Conservation (phyloP, 1,140 invertebrate genomes). For the Tenebrio molitor region DNA sequence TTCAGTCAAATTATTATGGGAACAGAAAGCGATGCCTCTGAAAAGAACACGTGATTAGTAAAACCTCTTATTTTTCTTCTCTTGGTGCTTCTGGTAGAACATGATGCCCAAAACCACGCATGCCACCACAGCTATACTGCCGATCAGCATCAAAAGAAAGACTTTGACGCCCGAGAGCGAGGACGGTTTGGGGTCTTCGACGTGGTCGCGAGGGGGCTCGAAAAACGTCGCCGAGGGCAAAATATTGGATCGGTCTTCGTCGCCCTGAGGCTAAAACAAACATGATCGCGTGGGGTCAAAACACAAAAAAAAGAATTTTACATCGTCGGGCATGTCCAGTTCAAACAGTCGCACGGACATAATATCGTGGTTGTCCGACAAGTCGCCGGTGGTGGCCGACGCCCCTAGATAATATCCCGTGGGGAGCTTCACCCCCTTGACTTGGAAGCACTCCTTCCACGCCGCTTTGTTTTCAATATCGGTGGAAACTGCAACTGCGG, state of each 20-base stretch:
- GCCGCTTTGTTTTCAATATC: constrained; percentile 92
- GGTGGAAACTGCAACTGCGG: constrained; percentile 79
- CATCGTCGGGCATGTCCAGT: constrained; percentile 81
- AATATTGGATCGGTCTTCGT: constrained; percentile 81
- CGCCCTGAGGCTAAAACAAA: constrained; percentile 72
- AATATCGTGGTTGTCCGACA: constrained; percentile 98
- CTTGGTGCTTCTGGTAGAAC: constrained; percentile 92
- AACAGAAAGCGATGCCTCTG: constrained; percentile 6
- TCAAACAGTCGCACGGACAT: constrained; percentile 93
- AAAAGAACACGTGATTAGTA: constrained; percentile 73
- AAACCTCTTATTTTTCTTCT: constrained; percentile 90
- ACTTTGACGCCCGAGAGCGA: constrained; percentile 89
- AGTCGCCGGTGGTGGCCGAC: constrained; percentile 95
- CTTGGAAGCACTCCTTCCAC: constrained; percentile 95
- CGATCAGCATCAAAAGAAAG: constrained; percentile 86
- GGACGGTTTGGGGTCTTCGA: constrained; percentile 88
- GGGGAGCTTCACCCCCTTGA: constrained; percentile 91
- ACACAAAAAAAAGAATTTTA: constrained; percentile 65
- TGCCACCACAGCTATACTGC: constrained; percentile 82
- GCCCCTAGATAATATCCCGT: constrained; percentile 97
- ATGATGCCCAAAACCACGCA: constrained; percentile 89
- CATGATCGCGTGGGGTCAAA: neutral
- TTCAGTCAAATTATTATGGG: constrained; percentile 3
- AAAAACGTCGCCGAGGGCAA: constrained; percentile 85
- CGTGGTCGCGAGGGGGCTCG: constrained; percentile 87